Evolutionary conservation across 1,140 invertebrate species (phyloP).

Genomic region (Ylistrum balloti): DNA sequence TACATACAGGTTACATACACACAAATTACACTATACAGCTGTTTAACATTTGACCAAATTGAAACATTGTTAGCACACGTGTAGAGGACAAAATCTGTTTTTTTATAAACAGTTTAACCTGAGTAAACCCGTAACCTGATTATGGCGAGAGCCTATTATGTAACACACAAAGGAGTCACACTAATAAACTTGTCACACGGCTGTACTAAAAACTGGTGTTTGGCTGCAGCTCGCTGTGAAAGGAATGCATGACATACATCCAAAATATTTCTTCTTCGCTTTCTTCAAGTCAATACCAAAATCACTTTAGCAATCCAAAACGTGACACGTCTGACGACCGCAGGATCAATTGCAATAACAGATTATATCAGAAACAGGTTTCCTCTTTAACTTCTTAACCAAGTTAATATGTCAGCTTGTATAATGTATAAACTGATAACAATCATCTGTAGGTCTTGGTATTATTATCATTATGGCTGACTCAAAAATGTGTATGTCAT

Average conservation of each 20-base stretch:
- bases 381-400: neutral
- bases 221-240: neutral
- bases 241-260: neutral
- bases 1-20: too few relatives aligned
- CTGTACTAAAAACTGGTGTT: neutral
- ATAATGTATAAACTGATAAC: neutral
- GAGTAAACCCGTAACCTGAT: neutral
- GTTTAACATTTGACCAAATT: too few relatives aligned
- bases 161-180: neutral
- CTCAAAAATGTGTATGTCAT: too few relatives aligned
- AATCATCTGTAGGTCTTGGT: neutral
- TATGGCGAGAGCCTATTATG: neutral
- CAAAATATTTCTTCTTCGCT: neutral
- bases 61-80: neutral
- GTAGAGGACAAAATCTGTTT: neutral
- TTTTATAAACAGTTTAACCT: neutral
- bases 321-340: neutral
- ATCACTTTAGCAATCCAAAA: neutral
- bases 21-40: too few relatives aligned
- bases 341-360: neutral
- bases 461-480: too few relatives aligned
- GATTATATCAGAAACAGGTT: neutral
- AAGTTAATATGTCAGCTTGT: neutral
- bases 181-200: constrained; percentile 29
- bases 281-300: neutral